These are phyloP conservation scores for Cynoglossus semilaevis DNA, from an alignment of 2,113 vertebrate species.

Conservation along the genomic window DNA sequence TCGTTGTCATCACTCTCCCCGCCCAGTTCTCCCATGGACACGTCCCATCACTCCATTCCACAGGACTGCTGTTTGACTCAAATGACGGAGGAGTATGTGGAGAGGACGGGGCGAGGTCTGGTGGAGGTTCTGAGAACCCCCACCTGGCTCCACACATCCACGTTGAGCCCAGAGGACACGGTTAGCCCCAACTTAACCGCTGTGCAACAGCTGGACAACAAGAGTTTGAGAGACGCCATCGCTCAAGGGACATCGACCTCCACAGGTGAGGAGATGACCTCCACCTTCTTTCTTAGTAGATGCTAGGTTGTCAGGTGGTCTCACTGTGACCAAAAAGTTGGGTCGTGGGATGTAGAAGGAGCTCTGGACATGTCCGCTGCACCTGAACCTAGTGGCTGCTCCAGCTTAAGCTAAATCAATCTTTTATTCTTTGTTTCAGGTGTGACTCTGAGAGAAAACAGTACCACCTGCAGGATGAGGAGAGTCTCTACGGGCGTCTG, in stretches of 20 bases:
- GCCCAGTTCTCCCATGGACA: constrained; percentile 94
- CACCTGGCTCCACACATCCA: constrained; percentile 36
- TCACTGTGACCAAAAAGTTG: too few species aligned
- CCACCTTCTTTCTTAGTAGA: too few species aligned
- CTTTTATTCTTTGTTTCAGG: constrained; percentile 60
- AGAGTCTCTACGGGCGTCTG: constrained; percentile 88
- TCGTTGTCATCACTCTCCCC: constrained; percentile 94
- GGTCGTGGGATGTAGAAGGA: too few species aligned
- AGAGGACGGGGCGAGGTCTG: constrained; percentile 83
- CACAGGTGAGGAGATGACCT: constrained; percentile 72
- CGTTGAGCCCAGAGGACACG: constrained; percentile 71
- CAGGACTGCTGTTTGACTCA: constrained; percentile 89
- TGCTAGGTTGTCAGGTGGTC: too few species aligned
- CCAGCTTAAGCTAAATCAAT: too few species aligned
- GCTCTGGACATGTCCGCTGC: too few species aligned
- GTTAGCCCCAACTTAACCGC: constrained; percentile 27
- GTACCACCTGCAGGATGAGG: constrained; percentile 82
- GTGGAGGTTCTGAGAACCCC: constrained; percentile 80
- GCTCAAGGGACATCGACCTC: constrained; percentile 73
- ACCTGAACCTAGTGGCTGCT: too few species aligned
- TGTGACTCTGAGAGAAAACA: constrained; percentile 88
- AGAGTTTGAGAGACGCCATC: constrained; percentile 78
- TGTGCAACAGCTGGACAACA: constrained; percentile 76
- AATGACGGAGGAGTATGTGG: constrained; percentile 89
- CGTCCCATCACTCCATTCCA: constrained; percentile 85